These are phyloP conservation scores for Caenorhabditis elegans DNA, from an alignment of 1,140 invertebrate species.

Conservation along the genomic window DNA sequence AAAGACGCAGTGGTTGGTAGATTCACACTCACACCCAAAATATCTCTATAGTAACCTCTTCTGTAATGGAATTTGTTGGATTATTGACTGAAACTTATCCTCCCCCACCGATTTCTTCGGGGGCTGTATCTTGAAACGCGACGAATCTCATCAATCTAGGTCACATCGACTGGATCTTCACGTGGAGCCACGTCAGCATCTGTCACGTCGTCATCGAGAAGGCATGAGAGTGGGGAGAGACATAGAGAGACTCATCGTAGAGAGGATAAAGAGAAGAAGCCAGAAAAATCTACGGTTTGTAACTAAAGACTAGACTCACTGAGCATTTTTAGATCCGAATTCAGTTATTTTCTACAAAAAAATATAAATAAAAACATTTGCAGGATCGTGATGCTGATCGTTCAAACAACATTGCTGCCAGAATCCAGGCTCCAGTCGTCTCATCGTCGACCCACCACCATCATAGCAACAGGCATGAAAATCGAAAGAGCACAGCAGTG, in stretches of 20 bases:
- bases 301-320: too few relatives aligned
- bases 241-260: not conserved
- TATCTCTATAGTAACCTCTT: not conserved
- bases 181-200: not conserved
- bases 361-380: not conserved
- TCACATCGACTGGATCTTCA: not conserved
- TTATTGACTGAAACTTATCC: not conserved
- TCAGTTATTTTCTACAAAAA: too few relatives aligned
- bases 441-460: not conserved
- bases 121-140: not conserved
- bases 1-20: slow-evolving; percentile 26
- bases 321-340: too few relatives aligned
- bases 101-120: too few relatives aligned
- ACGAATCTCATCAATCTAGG: slow-evolving; percentile 7
- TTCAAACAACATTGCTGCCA: not conserved
- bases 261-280: not conserved
- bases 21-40: not conserved
- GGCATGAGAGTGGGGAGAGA: not conserved
- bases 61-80: not conserved
- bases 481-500: not conserved
- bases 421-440: slow-evolving; percentile 2
- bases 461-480: not conserved
- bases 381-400: not conserved
- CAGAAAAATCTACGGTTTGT: not conserved
- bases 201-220: not conserved